phyloP scores from a whole-genome alignment of 2,113 vertebrate genomes.

The Odobenus rosmarus region DNA sequence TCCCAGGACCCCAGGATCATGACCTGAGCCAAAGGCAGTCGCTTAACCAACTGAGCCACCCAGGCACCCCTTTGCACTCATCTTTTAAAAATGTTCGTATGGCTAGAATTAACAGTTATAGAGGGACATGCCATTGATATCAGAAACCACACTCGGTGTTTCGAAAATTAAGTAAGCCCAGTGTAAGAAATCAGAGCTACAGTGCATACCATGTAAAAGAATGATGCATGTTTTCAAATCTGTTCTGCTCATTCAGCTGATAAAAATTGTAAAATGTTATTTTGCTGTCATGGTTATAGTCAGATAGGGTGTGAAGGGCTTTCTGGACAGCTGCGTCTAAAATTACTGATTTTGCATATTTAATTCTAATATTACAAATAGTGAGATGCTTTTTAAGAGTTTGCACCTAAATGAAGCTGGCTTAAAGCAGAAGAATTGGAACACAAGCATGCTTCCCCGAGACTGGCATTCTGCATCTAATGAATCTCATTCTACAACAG shows the following conservation, averaged over 20 bases:
- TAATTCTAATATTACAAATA: not conserved
- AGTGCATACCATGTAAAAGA: not conserved
- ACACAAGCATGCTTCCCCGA: not conserved
- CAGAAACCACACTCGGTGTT: not conserved
- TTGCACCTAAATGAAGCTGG: not conserved
- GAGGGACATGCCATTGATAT: not conserved
- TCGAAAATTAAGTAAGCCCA: not conserved
- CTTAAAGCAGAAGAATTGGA: not conserved
- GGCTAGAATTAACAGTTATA: not conserved
- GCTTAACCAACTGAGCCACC: too few species aligned
- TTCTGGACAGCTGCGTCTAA: conserved; percentile 7
- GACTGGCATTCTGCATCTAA: not conserved
- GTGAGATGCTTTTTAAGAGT: not conserved
- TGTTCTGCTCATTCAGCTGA: not conserved
- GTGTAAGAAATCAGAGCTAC: not conserved
- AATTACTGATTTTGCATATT: conserved; percentile 49
- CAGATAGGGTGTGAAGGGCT: not conserved
- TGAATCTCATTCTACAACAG: not conserved
- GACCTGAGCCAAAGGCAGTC: too few species aligned
- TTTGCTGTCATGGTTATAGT: not conserved
- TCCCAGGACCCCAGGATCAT: too few species aligned
- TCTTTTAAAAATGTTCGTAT: not conserved
- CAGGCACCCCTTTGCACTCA: not conserved
- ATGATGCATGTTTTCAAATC: not conserved
- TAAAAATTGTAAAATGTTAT: conserved; percentile 37